These are phyloP conservation scores for Cygnus buccinator DNA, from an alignment of 2,113 vertebrate genomes.

Conservation along the genomic window DNA sequence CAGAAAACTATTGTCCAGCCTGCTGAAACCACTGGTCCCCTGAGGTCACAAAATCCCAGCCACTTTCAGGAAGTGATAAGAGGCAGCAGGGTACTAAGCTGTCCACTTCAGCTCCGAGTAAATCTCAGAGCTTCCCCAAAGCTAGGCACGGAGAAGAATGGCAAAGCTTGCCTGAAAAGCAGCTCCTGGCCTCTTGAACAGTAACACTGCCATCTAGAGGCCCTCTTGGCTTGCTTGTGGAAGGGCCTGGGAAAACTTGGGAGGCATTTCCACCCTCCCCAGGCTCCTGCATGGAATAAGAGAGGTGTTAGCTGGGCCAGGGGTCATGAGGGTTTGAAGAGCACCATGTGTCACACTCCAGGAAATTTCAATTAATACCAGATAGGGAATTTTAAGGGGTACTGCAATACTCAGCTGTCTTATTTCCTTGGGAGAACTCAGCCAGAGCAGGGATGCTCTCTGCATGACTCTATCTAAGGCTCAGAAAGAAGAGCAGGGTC, in stretches of 20 bases:
- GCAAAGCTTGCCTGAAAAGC: not conserved
- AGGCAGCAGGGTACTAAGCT: slow-evolving; percentile 16
- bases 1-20: not conserved
- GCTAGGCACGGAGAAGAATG: not conserved
- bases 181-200: slow-evolving; percentile 37
- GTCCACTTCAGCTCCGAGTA: not conserved
- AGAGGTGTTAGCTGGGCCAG: not conserved
- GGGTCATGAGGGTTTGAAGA: not conserved
- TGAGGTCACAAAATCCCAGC: slow-evolving; percentile 14
- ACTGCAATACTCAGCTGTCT: not conserved
- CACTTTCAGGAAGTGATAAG: slow-evolving; percentile 18
- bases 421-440: not conserved
- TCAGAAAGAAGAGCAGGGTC: not conserved
- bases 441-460: not conserved
- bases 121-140: slow-evolving; percentile 27
- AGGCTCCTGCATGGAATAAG: rapidly evolving
- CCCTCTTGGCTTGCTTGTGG: not conserved
- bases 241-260: not conserved
- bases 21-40: not conserved
- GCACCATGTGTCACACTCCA: not conserved
- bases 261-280: not conserved
- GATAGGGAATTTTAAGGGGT: not conserved
- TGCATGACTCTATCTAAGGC: not conserved
- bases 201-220: slow-evolving; percentile 81
- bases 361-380: not conserved